A percentile compares a stretch with the other conserved stretches of the same genome.
Conservation (phyloP, 2,888 invertebrate species). For the Polydrusus tereticollis region DNA sequence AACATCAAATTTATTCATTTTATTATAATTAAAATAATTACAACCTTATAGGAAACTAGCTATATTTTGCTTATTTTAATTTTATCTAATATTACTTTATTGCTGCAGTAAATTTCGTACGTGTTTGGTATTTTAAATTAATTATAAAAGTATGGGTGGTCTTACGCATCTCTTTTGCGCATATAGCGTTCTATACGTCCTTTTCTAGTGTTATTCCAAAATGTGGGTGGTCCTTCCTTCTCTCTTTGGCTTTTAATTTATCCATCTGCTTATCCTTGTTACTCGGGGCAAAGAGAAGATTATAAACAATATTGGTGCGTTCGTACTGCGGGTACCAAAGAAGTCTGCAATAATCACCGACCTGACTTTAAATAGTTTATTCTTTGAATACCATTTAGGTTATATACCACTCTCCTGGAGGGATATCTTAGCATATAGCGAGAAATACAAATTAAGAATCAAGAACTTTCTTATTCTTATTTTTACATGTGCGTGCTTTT, state of each 20-base stretch:
- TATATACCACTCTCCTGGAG: too few species aligned
- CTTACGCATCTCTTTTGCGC: background rate
- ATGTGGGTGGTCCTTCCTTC: conserved; percentile 42
- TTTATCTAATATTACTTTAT: too few species aligned
- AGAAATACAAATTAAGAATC: background rate
- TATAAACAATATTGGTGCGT: background rate
- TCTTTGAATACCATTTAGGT: background rate
- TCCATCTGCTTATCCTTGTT: background rate
- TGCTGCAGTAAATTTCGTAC: background rate
- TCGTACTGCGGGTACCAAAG: background rate
- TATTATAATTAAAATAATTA: too few species aligned
- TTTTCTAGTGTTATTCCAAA: background rate
- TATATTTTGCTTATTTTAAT: too few species aligned
- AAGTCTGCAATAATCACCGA: background rate
- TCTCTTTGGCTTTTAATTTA: conserved; percentile 6
- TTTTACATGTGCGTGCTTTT: conserved; percentile 7
- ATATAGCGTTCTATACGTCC: background rate
- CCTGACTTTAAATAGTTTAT: background rate
- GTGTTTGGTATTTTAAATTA: background rate
- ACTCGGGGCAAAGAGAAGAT: background rate
- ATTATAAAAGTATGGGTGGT: background rate
- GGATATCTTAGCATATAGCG: too few species aligned
- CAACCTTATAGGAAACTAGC: too few species aligned
- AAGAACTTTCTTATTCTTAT: background rate
- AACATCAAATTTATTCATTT: too few species aligned